These are phyloP conservation scores for Probosciger aterrimus DNA, from an alignment of 2,113 vertebrate species.

Conservation along the genomic window DNA sequence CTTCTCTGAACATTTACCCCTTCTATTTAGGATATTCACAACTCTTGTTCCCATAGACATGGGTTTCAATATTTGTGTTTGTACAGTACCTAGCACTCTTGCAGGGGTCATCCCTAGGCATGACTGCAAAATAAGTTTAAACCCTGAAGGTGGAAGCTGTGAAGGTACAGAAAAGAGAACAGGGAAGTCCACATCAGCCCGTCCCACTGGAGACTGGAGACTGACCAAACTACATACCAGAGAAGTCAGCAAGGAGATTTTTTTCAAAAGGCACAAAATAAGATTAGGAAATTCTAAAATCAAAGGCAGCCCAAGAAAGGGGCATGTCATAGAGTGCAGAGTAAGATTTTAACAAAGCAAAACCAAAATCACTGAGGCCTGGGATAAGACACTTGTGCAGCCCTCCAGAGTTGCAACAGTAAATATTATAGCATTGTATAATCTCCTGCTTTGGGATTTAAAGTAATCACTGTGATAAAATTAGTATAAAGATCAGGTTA, in stretches of 20 bases:
- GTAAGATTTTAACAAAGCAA: background rate
- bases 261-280: background rate
- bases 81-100: background rate
- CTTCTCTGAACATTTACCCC: background rate
- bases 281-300: background rate
- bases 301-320: background rate
- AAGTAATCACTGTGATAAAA: constrained; percentile 12
- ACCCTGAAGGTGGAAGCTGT: background rate
- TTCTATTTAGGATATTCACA: background rate
- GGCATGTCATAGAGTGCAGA: background rate
- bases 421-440: background rate
- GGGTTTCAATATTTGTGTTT: background rate
- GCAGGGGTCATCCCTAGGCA: background rate
- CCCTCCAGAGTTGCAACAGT: background rate
- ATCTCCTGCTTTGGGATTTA: background rate
- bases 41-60: background rate
- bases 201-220: background rate
- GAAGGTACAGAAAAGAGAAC: background rate
- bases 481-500: constrained; percentile 16
- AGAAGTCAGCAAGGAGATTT: background rate
- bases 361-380: background rate
- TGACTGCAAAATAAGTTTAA: background rate
- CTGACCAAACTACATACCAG: background rate
- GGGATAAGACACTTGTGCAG: background rate
- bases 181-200: background rate